phyloP scores from a whole-genome alignment of 2,797 vertebrate species.

The Cetoscarus ocellatus region DNA sequence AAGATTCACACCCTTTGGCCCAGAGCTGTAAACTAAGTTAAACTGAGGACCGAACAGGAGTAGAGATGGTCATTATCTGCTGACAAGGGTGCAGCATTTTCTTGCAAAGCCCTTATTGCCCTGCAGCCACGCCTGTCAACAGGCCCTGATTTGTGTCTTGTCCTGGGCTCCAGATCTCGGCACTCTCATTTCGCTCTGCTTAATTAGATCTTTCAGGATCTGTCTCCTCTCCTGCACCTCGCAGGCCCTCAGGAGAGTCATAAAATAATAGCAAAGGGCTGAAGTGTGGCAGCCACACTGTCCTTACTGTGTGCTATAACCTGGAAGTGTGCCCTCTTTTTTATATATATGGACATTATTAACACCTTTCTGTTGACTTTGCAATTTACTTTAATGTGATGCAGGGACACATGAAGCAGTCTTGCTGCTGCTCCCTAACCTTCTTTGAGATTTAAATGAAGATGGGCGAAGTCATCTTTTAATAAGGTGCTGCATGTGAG shows the following conservation, averaged over 20 bases:
- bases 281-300: conserved; percentile 32
- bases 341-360: conserved; percentile 52
- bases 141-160: conserved; percentile 70
- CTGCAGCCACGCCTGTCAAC: conserved; percentile 56
- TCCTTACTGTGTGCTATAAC: conserved; percentile 41
- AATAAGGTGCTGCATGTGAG: conserved; percentile 29
- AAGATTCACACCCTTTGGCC: conserved; percentile 46
- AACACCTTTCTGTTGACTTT: conserved; percentile 61
- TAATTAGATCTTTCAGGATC: conserved; percentile 77
- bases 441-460: conserved; percentile 36
- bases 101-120: conserved; percentile 48
- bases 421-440: conserved; percentile 30
- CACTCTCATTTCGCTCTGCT: conserved; percentile 66
- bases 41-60: conserved; percentile 41
- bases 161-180: conserved; percentile 49
- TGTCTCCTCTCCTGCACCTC: conserved; percentile 55
- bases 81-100: conserved; percentile 48
- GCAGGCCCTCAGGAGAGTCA: conserved; percentile 45
- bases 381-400: conserved; percentile 39
- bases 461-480: conserved; percentile 36
- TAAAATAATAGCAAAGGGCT: conserved; percentile 62
- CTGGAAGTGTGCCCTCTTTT: conserved; percentile 28
- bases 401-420: conserved; percentile 13
- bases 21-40: conserved; percentile 40
- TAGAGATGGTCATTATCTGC: conserved; percentile 45